Conservation (phyloP, 1,140 invertebrate genomes). For the Penaeus vannamei region DNA sequence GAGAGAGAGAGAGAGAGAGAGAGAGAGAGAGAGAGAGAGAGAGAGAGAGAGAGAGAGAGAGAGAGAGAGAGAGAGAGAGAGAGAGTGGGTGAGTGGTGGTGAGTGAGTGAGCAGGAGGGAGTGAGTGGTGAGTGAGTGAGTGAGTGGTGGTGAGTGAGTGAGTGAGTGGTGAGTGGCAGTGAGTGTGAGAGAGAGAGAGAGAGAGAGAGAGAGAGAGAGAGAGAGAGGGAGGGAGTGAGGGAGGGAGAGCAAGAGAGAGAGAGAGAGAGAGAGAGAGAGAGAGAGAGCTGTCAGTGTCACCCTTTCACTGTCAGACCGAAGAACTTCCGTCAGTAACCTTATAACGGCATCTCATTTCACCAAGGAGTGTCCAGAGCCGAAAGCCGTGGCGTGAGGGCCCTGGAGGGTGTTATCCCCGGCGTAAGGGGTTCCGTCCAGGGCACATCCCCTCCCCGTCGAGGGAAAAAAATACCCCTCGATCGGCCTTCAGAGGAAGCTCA, state of each 20-base stretch:
- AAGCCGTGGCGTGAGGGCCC: neutral
- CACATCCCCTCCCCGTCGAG: conserved; percentile 55
- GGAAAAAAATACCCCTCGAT: conserved; percentile 59
- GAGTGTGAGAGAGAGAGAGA: too few relatives aligned
- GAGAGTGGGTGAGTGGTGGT: too few relatives aligned
- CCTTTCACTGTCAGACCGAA: neutral
- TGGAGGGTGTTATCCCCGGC: neutral
- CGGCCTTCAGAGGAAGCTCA: conserved; percentile 36
- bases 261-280: too few relatives aligned
- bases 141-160: neutral
- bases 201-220: too few relatives aligned
- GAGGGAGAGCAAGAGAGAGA: neutral
- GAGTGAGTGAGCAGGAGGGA: too few relatives aligned
- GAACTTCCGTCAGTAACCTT: neutral
- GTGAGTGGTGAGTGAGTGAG: neutral
- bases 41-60: too few relatives aligned
- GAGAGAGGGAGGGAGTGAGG: neutral
- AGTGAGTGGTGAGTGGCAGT: too few relatives aligned
- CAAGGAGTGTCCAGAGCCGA: neutral
- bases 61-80: too few relatives aligned
- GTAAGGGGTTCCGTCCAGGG: conserved; percentile 29
- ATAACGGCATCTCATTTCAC: too few relatives aligned
- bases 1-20: too few relatives aligned
- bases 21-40: too few relatives aligned
- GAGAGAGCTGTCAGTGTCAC: too few relatives aligned